Percentiles rank a stretch among this genome's conserved stretches.
Evolutionary conservation across 2,113 vertebrate genomes (phyloP).

Genomic region (Vulpes vulpes): DNA sequence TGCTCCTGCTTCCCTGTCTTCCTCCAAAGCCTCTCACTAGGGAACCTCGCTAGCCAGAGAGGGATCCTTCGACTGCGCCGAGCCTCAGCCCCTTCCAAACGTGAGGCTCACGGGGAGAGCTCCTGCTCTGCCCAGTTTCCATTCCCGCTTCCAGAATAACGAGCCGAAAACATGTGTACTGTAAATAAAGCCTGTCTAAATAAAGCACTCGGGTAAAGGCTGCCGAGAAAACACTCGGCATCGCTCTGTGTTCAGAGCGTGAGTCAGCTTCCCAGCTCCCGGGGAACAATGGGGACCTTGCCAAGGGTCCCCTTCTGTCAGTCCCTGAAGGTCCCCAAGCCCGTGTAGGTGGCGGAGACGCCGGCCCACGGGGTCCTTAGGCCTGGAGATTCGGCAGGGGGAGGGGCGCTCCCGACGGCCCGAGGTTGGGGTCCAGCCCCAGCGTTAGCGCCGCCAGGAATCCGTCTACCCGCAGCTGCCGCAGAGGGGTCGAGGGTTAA

Average conservation of each 20-base stretch:
- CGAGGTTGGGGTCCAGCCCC: slow-evolving; percentile 43
- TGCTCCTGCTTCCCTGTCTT: not conserved
- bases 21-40: not conserved
- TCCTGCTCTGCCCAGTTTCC: slow-evolving; percentile 80
- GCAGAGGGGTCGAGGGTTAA: slow-evolving; percentile 78
- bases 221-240: slow-evolving; percentile 79
- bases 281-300: slow-evolving; percentile 77
- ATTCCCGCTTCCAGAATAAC: slow-evolving; percentile 81
- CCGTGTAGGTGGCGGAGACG: not conserved
- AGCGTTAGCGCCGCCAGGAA: slow-evolving; percentile 69
- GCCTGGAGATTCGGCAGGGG: not conserved
- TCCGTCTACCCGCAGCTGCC: slow-evolving; percentile 57
- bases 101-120: slow-evolving; percentile 68
- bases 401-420: not conserved
- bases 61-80: not conserved
- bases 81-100: slow-evolving; percentile 61
- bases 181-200: slow-evolving; percentile 85
- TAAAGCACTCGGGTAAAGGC: slow-evolving; percentile 81
- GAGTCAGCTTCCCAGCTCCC: slow-evolving; percentile 81
- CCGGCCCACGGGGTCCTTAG: not conserved
- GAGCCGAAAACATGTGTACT: slow-evolving; percentile 84
- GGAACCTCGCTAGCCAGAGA: not conserved
- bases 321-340: not conserved
- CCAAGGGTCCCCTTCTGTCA: slow-evolving; percentile 67
- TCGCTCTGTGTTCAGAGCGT: slow-evolving; percentile 66